Conservation (phyloP, 2,888 invertebrate species). For the Encarsia formosa region DNA sequence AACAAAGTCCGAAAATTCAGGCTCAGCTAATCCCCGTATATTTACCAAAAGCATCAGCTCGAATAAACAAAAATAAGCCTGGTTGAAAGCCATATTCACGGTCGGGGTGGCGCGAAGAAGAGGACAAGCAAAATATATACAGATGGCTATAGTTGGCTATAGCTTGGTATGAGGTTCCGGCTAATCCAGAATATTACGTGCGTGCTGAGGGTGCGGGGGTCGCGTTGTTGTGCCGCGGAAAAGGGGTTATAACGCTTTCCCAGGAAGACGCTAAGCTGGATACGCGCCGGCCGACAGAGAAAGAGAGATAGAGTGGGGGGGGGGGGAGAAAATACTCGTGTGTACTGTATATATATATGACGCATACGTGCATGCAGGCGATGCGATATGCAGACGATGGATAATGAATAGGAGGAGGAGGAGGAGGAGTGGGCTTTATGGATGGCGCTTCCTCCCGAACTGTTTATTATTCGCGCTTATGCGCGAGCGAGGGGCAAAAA, state of each 20-base stretch:
- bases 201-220: not conserved
- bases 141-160: not conserved
- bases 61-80: not conserved
- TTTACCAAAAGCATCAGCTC: too few relatives aligned
- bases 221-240: too few relatives aligned
- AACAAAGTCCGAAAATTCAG: too few relatives aligned
- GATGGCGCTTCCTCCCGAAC: conserved; percentile 22
- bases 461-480: conserved; percentile 10
- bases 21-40: too few relatives aligned
- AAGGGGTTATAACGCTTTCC: too few relatives aligned
- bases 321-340: too few relatives aligned
- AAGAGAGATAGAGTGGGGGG: too few relatives aligned
- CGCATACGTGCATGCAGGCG: too few relatives aligned
- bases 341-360: too few relatives aligned
- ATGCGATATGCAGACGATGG: conserved; percentile 8
- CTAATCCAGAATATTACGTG: conserved; percentile 17
- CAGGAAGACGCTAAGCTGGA: conserved; percentile 7
- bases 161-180: not conserved
- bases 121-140: too few relatives aligned
- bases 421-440: conserved; percentile 10
- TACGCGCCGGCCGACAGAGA: not conserved
- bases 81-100: too few relatives aligned
- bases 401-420: conserved; percentile 23
- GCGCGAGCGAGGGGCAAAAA: not conserved
- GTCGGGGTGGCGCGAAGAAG: too few relatives aligned